Base-by-base conservation (phyloP, 2,113 vertebrate genomes). In the Sceloporus undulatus region DNA sequence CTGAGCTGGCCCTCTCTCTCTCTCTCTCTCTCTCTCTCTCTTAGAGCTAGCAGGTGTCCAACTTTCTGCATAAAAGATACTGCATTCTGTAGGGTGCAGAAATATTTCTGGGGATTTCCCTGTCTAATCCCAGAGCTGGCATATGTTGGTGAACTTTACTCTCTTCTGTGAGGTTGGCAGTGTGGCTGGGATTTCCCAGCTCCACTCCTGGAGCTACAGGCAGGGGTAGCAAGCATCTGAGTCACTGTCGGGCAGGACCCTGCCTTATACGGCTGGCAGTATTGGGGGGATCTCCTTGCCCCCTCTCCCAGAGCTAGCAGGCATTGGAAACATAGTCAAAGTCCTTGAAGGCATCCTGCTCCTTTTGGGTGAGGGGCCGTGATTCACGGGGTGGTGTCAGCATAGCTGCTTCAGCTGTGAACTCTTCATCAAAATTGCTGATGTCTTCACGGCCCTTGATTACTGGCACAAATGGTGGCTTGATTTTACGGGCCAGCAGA, bases 361-460 rank as follows among this genome's bases (percentile, higher is more conserved):
- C 98, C 84, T 98, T 98, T 78, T 96, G 97, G 38, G 95, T 97
- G 92, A 99, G 98, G 96, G 97, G 95, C 96, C 98, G 96, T 70
- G 98, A 98, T 95, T 99, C 98, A 92, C 98, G 97, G 87, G 99
- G 99, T 34, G 99, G 99, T 89, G 99, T 99, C 91, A 99, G 96
- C 94, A 99, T 97, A 27, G 99, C 98, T 90, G 97, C 98, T 97
- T 99, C 98, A 86, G 98, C 99, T 96, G 98, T 99, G 97, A 99
- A 99, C 97, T 99, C 99, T 25, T 99, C 98, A 77, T 99, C 99
- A 42, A 99, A 99, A 95, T 99, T 99, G 96, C 99, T 99, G 95
- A 99, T 99, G 42, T 99, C 99, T 94, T 97, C 98, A 85, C 98
- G 83, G 79, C 97, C 98, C 97, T 98, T 97, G 92, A 99, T 98